Base-by-base conservation (phyloP, 2,797 vertebrate genomes). In the Urosaurus nigricauda region DNA sequence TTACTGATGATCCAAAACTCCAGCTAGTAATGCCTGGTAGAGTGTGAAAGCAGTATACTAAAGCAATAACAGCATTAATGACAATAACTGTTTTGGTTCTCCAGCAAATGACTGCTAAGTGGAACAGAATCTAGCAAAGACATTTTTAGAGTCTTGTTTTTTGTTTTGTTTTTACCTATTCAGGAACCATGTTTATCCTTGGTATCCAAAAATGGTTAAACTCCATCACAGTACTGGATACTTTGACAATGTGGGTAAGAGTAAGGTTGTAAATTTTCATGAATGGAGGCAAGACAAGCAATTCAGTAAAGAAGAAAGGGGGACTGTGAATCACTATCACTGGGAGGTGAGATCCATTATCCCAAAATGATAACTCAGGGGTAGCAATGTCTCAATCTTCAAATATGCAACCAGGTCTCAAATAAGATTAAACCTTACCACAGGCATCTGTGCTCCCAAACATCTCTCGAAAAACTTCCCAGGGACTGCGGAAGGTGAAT, bases 381-480 rank as follows among this genome's bases (percentile, higher is more conserved):
- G 37, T 26, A 65, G 80, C 35, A 81, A 73, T 4, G 40, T 63
- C 68, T 81, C 24, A 32, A 82, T 71, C 19, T 84, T 77, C 83
- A 68, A 32, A 51, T 37, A 51, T 4, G 16, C 24, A 80, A 65
- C 29, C 1, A 53, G 24, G 12, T 1, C 21, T 43, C n/a, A 43
- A 56, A 53, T 78, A 56, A 75, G 56, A 83, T 82, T 56, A 11
- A 77, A 40, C 13, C 47, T 89, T 89, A 89, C 88, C 84, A 58
- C 37, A 82, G n/a, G 83, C 35, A 17, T 89, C 88, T 58, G 84
- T 26, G 26, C n/a, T 65, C 26, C 88, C 88, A 89, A 89, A 89
- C 79, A 86, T 86, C 60, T 89, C 88, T 82, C 88, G 88, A 84
- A 89, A 89, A 86, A 89, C 88, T 40, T 89, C 88, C 88, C 84